Conservation (phyloP, 2,888 invertebrate species). For the Drosophila cracens region DNA sequence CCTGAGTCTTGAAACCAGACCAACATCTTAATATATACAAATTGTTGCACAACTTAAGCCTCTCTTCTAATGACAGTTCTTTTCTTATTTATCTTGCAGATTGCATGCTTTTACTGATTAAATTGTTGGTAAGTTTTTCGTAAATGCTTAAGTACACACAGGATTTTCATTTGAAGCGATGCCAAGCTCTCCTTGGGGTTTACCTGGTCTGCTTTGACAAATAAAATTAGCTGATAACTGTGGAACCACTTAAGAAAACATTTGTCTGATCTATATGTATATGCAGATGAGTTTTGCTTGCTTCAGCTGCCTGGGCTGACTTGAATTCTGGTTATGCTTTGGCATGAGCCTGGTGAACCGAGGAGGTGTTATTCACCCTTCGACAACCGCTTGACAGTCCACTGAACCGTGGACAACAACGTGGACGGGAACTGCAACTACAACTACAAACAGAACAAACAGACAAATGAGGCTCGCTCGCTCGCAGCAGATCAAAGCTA, state of each 20-base stretch:
- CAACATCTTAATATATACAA: background rate
- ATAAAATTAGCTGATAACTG: conserved; percentile 46
- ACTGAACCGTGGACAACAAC: conserved; percentile 61
- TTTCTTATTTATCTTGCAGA: conserved; percentile 54
- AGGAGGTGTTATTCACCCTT: conserved; percentile 55
- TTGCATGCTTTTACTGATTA: conserved; percentile 50
- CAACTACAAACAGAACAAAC: conserved; percentile 53
- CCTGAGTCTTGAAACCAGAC: background rate
- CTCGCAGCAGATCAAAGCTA: conserved; percentile 57
- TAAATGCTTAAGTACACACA: conserved; percentile 18
- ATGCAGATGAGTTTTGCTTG: conserved; percentile 31
- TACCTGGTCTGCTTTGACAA: conserved; percentile 7
- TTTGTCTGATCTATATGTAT: conserved; percentile 11
- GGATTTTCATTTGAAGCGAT: conserved; percentile 17
- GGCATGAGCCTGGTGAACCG: conserved; percentile 11
- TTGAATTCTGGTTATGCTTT: conserved; percentile 28
- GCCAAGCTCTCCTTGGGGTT: conserved; percentile 1
- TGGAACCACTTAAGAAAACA: conserved; percentile 41
- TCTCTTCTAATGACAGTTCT: conserved; percentile 21
- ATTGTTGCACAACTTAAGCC: background rate
- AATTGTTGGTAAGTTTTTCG: conserved; percentile 56
- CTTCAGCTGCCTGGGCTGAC: conserved; percentile 4
- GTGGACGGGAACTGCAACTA: conserved; percentile 42
- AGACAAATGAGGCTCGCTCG: conserved; percentile 49
- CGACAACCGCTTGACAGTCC: conserved; percentile 55